Evolutionary conservation across 2,113 vertebrate genomes (phyloP).

Genomic region (Rafetus swinhoei): DNA sequence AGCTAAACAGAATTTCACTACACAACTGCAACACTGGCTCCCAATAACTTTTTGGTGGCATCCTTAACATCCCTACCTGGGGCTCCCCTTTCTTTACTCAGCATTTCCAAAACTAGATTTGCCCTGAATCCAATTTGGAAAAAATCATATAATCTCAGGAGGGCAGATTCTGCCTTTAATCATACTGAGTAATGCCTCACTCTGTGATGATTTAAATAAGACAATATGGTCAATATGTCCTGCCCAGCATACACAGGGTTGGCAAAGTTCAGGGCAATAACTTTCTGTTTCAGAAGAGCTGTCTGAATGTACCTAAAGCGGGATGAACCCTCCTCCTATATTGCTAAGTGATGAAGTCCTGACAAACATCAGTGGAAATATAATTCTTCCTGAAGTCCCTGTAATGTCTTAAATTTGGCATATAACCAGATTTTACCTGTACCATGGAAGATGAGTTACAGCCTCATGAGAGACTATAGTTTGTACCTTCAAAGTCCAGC

Average conservation of each 20-base stretch:
- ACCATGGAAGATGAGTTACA: not conserved
- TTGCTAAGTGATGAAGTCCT: not conserved
- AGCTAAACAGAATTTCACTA: not conserved
- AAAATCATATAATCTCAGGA: too few species aligned
- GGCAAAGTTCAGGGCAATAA: not conserved
- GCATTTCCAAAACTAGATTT: constrained; percentile 1
- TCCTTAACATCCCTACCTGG: not conserved
- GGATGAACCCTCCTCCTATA: constrained; percentile 17
- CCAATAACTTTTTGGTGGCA: not conserved
- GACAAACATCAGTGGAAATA: constrained; percentile 2
- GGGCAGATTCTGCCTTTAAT: not conserved
- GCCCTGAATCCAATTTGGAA: not conserved
- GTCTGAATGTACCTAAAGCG: not conserved
- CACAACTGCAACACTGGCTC: not conserved
- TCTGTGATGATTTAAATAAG: not conserved
- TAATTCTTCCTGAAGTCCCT: not conserved
- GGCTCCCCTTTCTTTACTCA: not conserved
- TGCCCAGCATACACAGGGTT: not conserved
- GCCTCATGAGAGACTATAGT: not conserved
- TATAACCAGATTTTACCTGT: not conserved
- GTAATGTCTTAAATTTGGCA: not conserved
- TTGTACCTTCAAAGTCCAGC: too few species aligned
- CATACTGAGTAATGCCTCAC: not conserved
- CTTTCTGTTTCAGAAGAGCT: not conserved
- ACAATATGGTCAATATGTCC: not conserved